Percentiles rank a stretch among this genome's conserved stretches.
Conservation (phyloP, 2,888 invertebrate genomes). For the Clostera curtula region DNA sequence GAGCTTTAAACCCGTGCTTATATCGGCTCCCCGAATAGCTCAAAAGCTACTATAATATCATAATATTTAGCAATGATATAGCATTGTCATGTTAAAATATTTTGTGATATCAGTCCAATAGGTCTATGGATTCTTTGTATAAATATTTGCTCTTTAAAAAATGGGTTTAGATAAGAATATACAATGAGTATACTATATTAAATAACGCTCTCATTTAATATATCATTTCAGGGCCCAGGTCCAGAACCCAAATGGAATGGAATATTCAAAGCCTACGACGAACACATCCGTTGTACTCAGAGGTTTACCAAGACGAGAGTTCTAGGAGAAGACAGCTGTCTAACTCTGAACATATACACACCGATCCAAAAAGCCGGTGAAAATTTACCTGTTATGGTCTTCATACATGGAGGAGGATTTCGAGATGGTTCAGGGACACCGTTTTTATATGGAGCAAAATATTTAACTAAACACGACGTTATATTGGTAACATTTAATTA, state of each 20-base stretch:
- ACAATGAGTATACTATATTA: too few relatives aligned
- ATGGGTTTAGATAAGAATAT: too few relatives aligned
- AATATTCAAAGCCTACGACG: conserved; percentile 40
- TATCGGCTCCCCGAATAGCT: too few relatives aligned
- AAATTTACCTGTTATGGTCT: conserved; percentile 55
- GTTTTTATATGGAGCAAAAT: conserved; percentile 54
- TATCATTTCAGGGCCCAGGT: conserved; percentile 39
- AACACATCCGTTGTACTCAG: conserved; percentile 52
- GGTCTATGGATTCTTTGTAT: too few relatives aligned
- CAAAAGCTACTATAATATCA: too few relatives aligned
- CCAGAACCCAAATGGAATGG: conserved; percentile 46
- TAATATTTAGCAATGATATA: too few relatives aligned
- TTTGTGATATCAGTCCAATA: too few relatives aligned
- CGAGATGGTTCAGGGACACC: conserved; percentile 55
- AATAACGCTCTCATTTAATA: not conserved
- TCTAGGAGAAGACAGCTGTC: conserved; percentile 51
- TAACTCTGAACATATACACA: conserved; percentile 53
- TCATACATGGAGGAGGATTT: conserved; percentile 63
- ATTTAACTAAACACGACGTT: conserved; percentile 44
- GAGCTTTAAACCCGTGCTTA: too few relatives aligned
- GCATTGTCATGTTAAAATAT: too few relatives aligned
- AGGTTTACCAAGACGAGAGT: conserved; percentile 36
- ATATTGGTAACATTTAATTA: conserved; percentile 60
- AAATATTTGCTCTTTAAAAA: too few relatives aligned
- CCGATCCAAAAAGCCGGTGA: conserved; percentile 24